phyloP scores from a whole-genome alignment of 2,113 vertebrate species.

The Meles meles region DNA sequence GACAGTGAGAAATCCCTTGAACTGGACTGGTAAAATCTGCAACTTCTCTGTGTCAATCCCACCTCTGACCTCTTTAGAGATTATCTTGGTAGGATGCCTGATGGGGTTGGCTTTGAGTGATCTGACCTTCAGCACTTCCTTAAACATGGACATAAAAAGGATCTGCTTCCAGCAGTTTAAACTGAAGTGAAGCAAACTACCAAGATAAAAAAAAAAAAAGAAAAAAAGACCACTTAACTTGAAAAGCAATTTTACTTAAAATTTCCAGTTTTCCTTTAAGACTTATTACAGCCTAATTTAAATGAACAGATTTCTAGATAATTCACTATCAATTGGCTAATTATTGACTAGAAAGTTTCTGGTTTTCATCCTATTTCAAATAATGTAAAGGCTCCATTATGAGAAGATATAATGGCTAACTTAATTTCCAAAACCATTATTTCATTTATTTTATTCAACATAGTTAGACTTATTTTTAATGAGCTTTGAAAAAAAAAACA shows the following conservation, averaged over 20 bases:
- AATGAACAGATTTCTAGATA: background rate
- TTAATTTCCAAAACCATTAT: background rate
- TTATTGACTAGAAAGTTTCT: background rate
- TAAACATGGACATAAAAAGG: slow-evolving; percentile 15
- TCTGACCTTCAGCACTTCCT: slow-evolving; percentile 12
- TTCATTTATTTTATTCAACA: slow-evolving; percentile 4
- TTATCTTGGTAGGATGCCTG: background rate
- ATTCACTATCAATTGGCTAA: background rate
- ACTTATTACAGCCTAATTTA: background rate
- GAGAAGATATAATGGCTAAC: background rate
- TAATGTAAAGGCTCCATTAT: background rate
- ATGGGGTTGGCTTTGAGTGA: background rate
- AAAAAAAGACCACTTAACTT: background rate
- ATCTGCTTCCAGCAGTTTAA: slow-evolving; percentile 10
- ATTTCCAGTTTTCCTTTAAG: background rate
- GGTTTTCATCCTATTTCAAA: background rate
- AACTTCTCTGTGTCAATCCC: background rate
- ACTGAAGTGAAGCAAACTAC: background rate
- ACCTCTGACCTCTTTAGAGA: slow-evolving; percentile 13
- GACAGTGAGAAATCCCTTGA: background rate
- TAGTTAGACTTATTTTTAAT: background rate
- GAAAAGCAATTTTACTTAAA: background rate
- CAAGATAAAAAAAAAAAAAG: background rate
- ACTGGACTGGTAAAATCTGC: background rate
- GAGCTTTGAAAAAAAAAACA: background rate